Evolutionary conservation across 2,797 vertebrate species (phyloP), one percentile per base, ranked within the genome.

Genomic region (Eulemur mongoz): DNA sequence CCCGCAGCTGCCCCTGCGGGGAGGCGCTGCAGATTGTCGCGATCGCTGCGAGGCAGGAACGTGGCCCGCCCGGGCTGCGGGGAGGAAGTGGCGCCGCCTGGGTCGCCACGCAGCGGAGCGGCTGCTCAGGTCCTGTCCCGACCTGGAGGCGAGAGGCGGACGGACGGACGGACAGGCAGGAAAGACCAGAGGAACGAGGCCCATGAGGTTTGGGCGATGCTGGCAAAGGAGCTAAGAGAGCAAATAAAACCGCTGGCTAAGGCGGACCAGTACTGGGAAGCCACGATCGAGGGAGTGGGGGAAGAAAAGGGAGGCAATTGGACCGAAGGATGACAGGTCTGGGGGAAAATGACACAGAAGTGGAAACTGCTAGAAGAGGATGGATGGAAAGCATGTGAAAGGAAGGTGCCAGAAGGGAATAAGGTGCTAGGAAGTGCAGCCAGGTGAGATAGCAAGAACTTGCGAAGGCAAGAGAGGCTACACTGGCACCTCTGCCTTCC

Each of bases 241-340:
- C 11, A 91, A 69, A 38, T 38, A 17, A 18, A 23, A 59, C 45
- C 63, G 4, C 0, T 32, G 20, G 15, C 9, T 11, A 32, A 79
- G n/a, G 35, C 52, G 25, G 25, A 70, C 23, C 32, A 25, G 54
- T 12, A 12, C 45, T 43, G 14, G 22, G 20, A 52, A 72, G 11
- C 20, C 13, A 79, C 59, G 35, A 52, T 57, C 8, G 0, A 14
- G 54, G 61, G 45, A 22, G 5, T 1, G 0, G 1, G 1, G 1
- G 0, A 0, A 52, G 1, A 23, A 10, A 30, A 27, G 2, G 3
- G 2, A 11, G 52, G 12, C 7, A 17, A 57, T 2, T 11, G 38
- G 35, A 2, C 9, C 3, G 10, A 57, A 3, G 25, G 59, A 17
- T 40, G 17, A 93, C 83, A 73, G n/a, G 59, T 35, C 20, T 6